Evolutionary conservation across 1,140 invertebrate species (phyloP).

Genomic region (Tetramorium alpestre): DNA sequence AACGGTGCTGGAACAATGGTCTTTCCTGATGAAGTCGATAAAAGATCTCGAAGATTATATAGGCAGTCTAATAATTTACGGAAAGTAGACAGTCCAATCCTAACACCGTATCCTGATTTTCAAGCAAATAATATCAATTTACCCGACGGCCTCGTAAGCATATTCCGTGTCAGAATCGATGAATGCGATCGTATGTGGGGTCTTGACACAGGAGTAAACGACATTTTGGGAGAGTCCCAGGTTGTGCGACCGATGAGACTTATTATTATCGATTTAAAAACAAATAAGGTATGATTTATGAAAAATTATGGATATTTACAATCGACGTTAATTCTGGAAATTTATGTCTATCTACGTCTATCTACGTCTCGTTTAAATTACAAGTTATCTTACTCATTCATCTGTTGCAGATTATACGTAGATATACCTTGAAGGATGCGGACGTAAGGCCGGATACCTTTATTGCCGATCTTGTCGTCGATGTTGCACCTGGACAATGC

Average conservation of each 20-base stretch:
- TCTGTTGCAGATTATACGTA: conserved; percentile 85
- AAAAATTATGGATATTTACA: not conserved
- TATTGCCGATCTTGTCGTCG: conserved; percentile 90
- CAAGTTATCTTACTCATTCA: not conserved
- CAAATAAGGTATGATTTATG: conserved; percentile 85
- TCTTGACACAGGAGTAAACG: conserved; percentile 90
- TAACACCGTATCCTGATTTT: conserved; percentile 90
- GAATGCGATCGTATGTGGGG: conserved; percentile 91
- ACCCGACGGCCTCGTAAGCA: conserved; percentile 88
- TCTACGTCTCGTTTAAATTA: not conserved
- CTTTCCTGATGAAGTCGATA: too few relatives aligned
- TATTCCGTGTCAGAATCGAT: conserved; percentile 90
- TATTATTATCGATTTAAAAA: conserved; percentile 91
- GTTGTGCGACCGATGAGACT: conserved; percentile 88
- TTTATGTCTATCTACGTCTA: not conserved
- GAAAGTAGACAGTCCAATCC: conserved; percentile 85
- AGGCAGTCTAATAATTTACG: not conserved
- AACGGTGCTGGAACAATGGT: too few relatives aligned
- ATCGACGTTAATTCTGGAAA: not conserved
- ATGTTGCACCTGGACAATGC: conserved; percentile 89
- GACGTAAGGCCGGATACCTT: conserved; percentile 90
- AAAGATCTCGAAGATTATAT: too few relatives aligned
- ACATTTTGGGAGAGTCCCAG: conserved; percentile 88
- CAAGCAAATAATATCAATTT: conserved; percentile 86
- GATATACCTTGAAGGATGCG: conserved; percentile 88